Evolutionary conservation across 2,797 vertebrate genomes (phyloP), one percentile per base, ranked within the genome.

Genomic region (Ciconia nigra): DNA sequence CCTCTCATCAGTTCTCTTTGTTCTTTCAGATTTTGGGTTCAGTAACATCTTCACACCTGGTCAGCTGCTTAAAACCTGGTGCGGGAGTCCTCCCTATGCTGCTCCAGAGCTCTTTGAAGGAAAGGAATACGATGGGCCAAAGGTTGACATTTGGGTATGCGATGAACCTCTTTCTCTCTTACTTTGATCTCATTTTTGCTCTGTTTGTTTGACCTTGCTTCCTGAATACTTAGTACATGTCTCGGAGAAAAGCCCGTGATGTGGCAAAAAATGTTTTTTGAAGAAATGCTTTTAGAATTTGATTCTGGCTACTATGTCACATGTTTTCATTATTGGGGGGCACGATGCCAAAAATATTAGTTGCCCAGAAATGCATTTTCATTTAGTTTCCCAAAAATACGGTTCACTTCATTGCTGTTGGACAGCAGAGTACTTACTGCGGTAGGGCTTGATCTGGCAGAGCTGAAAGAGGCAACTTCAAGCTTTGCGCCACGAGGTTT

Each of bases 121-220:
- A 42, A 99, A 99, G 93, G 99, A 99, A 57, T 99, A 99, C 3
- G 99, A 99, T 5, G 99, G 99, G 44, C 99, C 99, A 12, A 99
- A 99, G 98, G 99, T 99, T 83, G 99, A 99, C 98, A 99, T 99
- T 97, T 99, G 99, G 99, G 99, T 99, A 98, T 85, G 99, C 9
- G 3, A 21, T 5, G 8, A 73, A 11, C 49, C 49, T 77, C 41
- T 5, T 33, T 12, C 58, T 71, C 24, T 62, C 49, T 24, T 19
- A 7, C 19, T 49, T 24, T 9, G 26, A 17, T 79, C 24, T 70
- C 11, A 4, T 18, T 71, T 78, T 67, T 29, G 20, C 47, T 46
- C n/a, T 41, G 25, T 49, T 35, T 31, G 62, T 74, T 87, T 47
- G 79, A 26, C 58, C 91, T 90, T 87, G 52, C 46, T 58, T 65